Evolutionary conservation across 1,140 invertebrate genomes (phyloP).

Genomic region (Drosophila pandora): DNA sequence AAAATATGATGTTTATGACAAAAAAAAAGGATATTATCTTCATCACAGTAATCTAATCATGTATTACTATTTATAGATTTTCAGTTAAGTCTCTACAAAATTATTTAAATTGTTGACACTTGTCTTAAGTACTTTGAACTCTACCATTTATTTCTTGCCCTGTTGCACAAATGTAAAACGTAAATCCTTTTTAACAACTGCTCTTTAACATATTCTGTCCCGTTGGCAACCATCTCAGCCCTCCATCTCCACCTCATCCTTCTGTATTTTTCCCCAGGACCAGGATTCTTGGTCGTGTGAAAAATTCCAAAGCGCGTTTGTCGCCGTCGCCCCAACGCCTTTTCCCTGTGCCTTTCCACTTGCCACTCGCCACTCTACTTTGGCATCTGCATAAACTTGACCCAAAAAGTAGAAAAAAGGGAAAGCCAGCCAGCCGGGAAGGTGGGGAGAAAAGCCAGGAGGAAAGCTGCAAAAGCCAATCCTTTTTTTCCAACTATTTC

Average conservation of each 20-base stretch:
- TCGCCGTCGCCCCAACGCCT: slow-evolving; percentile 53
- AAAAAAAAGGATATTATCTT: too few species aligned
- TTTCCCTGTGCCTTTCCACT: slow-evolving; percentile 9
- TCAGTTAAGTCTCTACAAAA: too few species aligned
- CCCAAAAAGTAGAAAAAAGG: slow-evolving; percentile 57
- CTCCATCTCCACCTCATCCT: neutral
- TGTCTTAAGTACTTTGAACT: neutral
- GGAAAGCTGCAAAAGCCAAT: slow-evolving; percentile 47
- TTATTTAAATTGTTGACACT: too few species aligned
- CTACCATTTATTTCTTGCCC: slow-evolving; percentile 6
- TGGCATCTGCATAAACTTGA: slow-evolving; percentile 80
- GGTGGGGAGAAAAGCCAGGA: slow-evolving; percentile 38
- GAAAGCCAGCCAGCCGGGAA: slow-evolving; percentile 21
- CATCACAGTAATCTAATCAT: too few species aligned
- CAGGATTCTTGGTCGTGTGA: slow-evolving; percentile 53
- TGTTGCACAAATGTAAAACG: slow-evolving; percentile 70
- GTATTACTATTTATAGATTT: too few species aligned
- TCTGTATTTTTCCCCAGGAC: neutral
- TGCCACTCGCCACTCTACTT: slow-evolving; percentile 28
- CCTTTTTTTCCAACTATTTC: slow-evolving; percentile 67
- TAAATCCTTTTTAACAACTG: slow-evolving; percentile 82
- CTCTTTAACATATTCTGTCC: slow-evolving; percentile 73
- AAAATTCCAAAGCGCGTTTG: slow-evolving; percentile 77
- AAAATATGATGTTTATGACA: neutral
- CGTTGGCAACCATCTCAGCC: neutral